phyloP scores from a whole-genome alignment of 2,797 vertebrate genomes.

The Mallotus villosus region DNA sequence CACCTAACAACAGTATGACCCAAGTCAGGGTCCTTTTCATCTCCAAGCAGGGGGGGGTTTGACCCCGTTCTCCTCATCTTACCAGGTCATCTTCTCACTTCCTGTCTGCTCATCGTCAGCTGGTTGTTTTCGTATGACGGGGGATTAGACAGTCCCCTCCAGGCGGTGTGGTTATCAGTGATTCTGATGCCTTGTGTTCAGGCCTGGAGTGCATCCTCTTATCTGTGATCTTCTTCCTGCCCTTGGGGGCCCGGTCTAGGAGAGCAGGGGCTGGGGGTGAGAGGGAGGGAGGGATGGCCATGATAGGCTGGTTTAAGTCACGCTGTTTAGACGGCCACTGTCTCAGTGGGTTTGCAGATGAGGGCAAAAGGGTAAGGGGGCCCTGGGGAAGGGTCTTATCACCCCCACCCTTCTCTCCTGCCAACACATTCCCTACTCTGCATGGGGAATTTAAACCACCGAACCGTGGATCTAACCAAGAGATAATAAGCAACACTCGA shows the following conservation, averaged over 20 bases:
- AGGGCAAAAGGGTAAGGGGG: slow-evolving; percentile 27
- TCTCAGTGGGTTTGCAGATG: slow-evolving; percentile 55
- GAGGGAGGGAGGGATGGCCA: neutral
- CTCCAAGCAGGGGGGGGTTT: no score
- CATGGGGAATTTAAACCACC: neutral
- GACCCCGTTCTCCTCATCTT: neutral
- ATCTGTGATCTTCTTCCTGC: slow-evolving; percentile 22
- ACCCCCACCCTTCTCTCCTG: slow-evolving; percentile 47
- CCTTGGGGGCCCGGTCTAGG: neutral
- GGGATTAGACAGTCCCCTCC: slow-evolving; percentile 7
- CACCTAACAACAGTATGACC: no score
- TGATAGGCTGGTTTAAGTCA: neutral
- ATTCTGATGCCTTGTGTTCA: slow-evolving; percentile 18
- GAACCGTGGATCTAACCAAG: neutral
- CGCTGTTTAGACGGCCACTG: slow-evolving; percentile 19
- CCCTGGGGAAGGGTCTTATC: slow-evolving; percentile 40
- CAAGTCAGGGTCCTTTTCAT: no score
- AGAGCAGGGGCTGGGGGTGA: no score
- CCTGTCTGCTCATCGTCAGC: neutral
- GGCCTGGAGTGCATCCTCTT: slow-evolving; percentile 20
- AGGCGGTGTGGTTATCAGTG: slow-evolving; percentile 2
- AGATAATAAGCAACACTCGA: neutral
- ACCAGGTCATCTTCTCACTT: neutral
- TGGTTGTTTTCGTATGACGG: neutral
- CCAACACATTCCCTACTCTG: slow-evolving; percentile 47